These are phyloP conservation scores for Colius striatus DNA, from an alignment of 2,113 vertebrate genomes.

Conservation along the genomic window DNA sequence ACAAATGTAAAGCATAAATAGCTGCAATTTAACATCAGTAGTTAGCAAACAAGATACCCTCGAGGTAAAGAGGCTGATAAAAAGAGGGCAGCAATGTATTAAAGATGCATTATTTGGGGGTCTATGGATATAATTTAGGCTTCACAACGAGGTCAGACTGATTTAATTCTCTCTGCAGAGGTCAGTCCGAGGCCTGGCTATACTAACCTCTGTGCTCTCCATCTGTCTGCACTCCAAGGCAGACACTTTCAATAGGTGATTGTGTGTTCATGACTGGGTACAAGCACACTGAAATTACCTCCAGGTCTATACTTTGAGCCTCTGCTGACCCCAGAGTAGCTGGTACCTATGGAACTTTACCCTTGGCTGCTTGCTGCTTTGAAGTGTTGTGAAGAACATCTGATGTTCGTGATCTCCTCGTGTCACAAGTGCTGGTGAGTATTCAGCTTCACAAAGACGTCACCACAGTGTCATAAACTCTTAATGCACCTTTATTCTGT, in stretches of 20 bases:
- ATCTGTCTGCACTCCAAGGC: conserved; percentile 68
- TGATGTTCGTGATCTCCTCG: neutral
- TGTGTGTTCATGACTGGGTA: conserved; percentile 70
- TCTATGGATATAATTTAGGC: conserved; percentile 73
- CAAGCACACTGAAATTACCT: conserved; percentile 69
- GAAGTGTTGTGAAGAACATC: neutral
- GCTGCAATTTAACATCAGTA: conserved; percentile 63
- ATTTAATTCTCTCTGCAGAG: conserved; percentile 72
- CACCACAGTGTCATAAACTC: neutral
- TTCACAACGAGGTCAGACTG: conserved; percentile 66
- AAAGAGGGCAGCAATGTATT: conserved; percentile 65
- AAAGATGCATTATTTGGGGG: conserved; percentile 73
- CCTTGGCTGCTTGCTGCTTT: neutral
- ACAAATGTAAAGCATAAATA: conserved; percentile 66
- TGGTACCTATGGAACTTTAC: conserved; percentile 41
- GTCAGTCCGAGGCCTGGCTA: conserved; percentile 72
- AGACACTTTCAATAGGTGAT: conserved; percentile 76
- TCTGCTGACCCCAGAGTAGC: neutral
- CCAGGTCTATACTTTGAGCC: conserved; percentile 17
- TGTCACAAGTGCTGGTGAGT: neutral
- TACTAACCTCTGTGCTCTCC: conserved; percentile 71
- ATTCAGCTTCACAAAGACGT: neutral
- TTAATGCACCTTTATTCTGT: neutral
- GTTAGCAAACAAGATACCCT: conserved; percentile 70
- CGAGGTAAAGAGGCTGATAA: conserved; percentile 67